Base-by-base conservation (phyloP, 2,113 vertebrate species). In the Hydrolagus affinis region DNA sequence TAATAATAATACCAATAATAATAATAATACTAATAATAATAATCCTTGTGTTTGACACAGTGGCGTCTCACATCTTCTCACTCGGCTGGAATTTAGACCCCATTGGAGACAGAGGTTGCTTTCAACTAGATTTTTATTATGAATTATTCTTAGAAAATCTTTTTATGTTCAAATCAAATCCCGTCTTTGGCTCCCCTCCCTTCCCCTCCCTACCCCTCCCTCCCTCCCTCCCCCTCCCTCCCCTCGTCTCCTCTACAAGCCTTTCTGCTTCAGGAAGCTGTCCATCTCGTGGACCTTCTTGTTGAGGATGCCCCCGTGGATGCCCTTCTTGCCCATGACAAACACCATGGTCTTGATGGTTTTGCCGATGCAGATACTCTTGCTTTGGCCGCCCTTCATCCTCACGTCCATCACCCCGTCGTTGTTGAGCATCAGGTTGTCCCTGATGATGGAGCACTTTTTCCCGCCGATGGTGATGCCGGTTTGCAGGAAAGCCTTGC, bases 221-320 rank as follows among this genome's bases (percentile, higher is more conserved):
- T n/a, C n/a, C n/a, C n/a, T n/a, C n/a, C n/a, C n/a, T n/a, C n/a
- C n/a, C n/a, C n/a, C n/a, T n/a, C n/a, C n/a, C n/a, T n/a, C n/a
- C n/a, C n/a, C n/a, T n/a, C n/a, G 12, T 30, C 0, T 57, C 70
- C 68, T 85, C 85, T 91, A 89, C 17, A 87, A 87, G 64, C 89
- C 86, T 69, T 86, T 87, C 7, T 11, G 10, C 69, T 86, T 85
- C 87, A 93, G 85, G 74, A 85, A 86, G 1, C 85, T 86, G 86
- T 88, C 90, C 85, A 91, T 86, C 76, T 89, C 70, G 44, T 89
- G 89, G 56, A 86, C 86, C 0, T 89, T 93, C 87, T 89, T 91
- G 86, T 90, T 91, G 85, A 94, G 89, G 30, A 88, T 4, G 80
- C 89, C 89, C n/a, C 89, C 88, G 0, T 89, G 90, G 85, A 90